These are phyloP conservation scores for Sipha maydis DNA, from an alignment of 2,888 invertebrate genomes.

Conservation along the genomic window DNA sequence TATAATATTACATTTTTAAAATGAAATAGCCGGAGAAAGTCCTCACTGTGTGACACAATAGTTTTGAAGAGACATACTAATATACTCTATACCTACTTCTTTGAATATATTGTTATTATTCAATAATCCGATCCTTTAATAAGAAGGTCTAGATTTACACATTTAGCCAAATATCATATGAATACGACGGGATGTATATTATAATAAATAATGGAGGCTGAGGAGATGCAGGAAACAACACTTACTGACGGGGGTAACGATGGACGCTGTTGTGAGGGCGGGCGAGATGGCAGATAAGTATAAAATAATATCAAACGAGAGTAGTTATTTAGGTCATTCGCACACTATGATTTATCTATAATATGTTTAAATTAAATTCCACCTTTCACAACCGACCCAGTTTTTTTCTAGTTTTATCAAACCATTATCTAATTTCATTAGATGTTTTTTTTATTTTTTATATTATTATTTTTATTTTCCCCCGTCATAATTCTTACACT, in stretches of 20 bases:
- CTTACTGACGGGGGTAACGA: neutral
- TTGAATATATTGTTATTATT: neutral
- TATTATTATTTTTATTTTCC: neutral
- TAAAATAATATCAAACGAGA: neutral
- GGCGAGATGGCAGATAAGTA: neutral
- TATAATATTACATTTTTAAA: neutral
- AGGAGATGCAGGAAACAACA: neutral
- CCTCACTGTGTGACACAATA: neutral
- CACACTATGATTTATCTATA: slow-evolving; percentile 43
- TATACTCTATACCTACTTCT: neutral
- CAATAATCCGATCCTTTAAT: neutral
- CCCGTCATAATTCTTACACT: neutral
- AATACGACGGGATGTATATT: neutral
- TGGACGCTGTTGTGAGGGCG: neutral
- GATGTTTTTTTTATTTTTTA: neutral
- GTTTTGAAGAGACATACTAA: neutral
- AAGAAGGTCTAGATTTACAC: neutral
- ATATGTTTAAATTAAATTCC: slow-evolving; percentile 42
- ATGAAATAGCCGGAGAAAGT: neutral
- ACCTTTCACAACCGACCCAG: slow-evolving; percentile 60
- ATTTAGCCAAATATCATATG: too few species aligned
- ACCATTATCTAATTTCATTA: slow-evolving; percentile 18
- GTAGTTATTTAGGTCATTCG: slow-evolving; percentile 55
- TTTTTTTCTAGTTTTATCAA: slow-evolving; percentile 28
- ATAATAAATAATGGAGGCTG: too few species aligned